Conservation (phyloP, 2,888 invertebrate genomes). For the Sclerodermus sp. region DNA sequence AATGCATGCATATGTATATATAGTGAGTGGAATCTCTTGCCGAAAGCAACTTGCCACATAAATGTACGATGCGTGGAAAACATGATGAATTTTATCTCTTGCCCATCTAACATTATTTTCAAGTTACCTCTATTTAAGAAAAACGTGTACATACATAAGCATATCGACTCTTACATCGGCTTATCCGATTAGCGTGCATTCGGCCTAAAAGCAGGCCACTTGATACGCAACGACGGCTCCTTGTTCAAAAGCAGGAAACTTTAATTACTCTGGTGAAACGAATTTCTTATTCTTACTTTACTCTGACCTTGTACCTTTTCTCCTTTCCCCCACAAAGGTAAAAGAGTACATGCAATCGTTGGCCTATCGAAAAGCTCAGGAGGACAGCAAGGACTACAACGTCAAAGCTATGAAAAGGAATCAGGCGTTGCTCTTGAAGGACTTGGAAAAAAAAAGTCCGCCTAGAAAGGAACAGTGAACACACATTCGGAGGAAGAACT, state of each 20-base stretch:
- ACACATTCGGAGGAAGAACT: no score
- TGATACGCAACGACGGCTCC: constrained; percentile 25
- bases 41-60: no score
- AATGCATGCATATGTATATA: no score
- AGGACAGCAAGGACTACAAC: constrained; percentile 27
- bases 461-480: no score
- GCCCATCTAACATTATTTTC: constrained; percentile 10
- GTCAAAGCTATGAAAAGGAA: constrained; percentile 24
- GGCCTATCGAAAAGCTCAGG: constrained; percentile 28
- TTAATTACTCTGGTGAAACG: constrained; percentile 30
- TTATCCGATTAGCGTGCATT: not conserved
- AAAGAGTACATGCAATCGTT: constrained; percentile 33
- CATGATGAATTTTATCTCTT: constrained; percentile 19
- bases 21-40: no score
- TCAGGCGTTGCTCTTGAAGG: constrained; percentile 19
- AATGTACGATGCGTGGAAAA: no score
- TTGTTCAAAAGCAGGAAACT: constrained; percentile 29
- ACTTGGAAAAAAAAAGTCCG: no score
- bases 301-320: constrained; percentile 26
- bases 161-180: not conserved
- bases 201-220: constrained; percentile 20
- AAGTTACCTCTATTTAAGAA: not conserved
- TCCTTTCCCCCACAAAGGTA: constrained; percentile 25
- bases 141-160: constrained; percentile 1
- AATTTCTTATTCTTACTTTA: constrained; percentile 21